A percentile compares a stretch with the other conserved stretches of the same genome.
phyloP scores from a whole-genome alignment of 2,113 vertebrate genomes.

The Neolamprologus fasciatus region DNA sequence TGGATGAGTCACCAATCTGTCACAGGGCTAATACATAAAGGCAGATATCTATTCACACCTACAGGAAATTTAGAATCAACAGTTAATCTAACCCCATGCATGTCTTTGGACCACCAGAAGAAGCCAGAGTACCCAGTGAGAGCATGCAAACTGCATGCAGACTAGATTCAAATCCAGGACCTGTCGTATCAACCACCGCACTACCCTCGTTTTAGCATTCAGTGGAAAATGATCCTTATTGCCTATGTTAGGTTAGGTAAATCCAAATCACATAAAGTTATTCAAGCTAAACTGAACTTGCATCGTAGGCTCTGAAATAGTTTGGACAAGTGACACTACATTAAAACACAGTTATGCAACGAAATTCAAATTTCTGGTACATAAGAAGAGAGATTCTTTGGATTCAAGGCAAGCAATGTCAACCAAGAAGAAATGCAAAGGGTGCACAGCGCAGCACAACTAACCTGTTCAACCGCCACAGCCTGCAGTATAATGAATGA shows the following conservation, averaged over 20 bases:
- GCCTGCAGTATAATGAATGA: neutral
- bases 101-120: neutral
- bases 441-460: neutral
- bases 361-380: rapidly evolving
- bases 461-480: neutral
- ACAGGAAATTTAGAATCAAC: neutral
- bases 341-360: neutral
- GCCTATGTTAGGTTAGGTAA: neutral
- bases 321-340: neutral
- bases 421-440: neutral
- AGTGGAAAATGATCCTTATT: neutral
- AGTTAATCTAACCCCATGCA: neutral
- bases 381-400: neutral
- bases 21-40: neutral
- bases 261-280: neutral
- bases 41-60: neutral
- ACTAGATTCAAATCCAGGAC: neutral
- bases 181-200: neutral
- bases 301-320: neutral
- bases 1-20: neutral
- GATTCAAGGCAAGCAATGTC: neutral
- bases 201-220: neutral
- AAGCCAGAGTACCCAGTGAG: rapidly evolving
- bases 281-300: neutral
- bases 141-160: neutral